Evolutionary conservation across 2,888 invertebrate genomes (phyloP), one percentile per base, ranked within the genome.

Genomic region (Agrotis segetum): DNA sequence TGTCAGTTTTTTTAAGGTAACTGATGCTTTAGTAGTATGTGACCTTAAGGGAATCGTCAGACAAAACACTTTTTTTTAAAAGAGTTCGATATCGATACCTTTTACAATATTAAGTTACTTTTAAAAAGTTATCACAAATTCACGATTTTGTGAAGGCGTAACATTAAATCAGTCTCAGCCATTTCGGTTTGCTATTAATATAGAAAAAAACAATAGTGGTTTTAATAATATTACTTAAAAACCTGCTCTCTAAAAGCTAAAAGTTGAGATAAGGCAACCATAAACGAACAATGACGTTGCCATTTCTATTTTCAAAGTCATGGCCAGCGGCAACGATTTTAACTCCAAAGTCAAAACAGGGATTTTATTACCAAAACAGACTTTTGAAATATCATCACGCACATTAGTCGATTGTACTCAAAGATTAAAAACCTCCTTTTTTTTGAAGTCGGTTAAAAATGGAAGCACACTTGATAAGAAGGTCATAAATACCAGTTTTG

Each of bases 401-500:
- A 85, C 83, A 85, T 82, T 84, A 85, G 79, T 67, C 78, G 86
- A 86, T 84, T 74, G 44, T 80, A 75, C 72, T 63, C 74, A 67
- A 70, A 84, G 84, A 85, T 83, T 77, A 82, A 83, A 84, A 24
- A 24, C 24, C 24, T 2, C 24, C 24, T 24, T 24, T 24, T 24
- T 24, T 24, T 24, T 1, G 1, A 24, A 24, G 24, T 24, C 24
- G 24, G 24, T 24, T 24, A 24, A 82, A 83, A 81, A 88, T 87
- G 85, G 81, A 79, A 79, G 77, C 77, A 67, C 77, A 83, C 74
- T 88, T 88, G 92, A 91, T 92, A 93, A 92, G 84, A 89, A 87
- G 85, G 86, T 89, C 90, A 88, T 93, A 92, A 92, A 92, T 91
- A 90, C 90, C 85, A 87, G 87, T 89, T 90, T 88, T 89, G 85